These are phyloP conservation scores for Idaea straminata DNA, from an alignment of 2,888 invertebrate genomes.

Conservation along the genomic window DNA sequence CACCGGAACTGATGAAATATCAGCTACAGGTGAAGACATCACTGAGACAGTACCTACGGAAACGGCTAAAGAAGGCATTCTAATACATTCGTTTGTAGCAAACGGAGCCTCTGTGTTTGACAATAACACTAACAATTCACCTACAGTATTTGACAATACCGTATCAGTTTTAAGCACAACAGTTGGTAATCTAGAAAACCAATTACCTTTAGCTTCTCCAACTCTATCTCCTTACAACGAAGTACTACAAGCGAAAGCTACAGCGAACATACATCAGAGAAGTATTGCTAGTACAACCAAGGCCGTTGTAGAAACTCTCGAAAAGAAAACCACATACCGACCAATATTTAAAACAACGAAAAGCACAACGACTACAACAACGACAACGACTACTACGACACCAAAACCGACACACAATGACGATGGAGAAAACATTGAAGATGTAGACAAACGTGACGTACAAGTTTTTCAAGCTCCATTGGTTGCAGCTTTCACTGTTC, in stretches of 20 bases:
- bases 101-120: constrained; percentile 69
- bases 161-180: constrained; percentile 70
- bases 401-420: constrained; percentile 85
- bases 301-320: constrained; percentile 38
- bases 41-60: constrained; percentile 40
- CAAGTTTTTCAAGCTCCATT: constrained; percentile 91
- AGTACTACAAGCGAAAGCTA: constrained; percentile 66
- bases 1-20: constrained; percentile 69
- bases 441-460: constrained; percentile 84
- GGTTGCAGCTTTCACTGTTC: constrained; percentile 91
- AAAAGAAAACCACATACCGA: constrained; percentile 41
- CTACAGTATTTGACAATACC: constrained; percentile 60
- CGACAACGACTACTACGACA: constrained; percentile 80
- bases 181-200: constrained; percentile 72
- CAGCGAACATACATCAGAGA: constrained; percentile 63
- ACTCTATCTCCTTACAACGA: constrained; percentile 64
- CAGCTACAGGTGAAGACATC: constrained; percentile 57
- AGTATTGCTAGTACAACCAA: constrained; percentile 57
- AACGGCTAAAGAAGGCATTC: constrained; percentile 57
- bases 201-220: constrained; percentile 58
- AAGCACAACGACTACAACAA: constrained; percentile 66
- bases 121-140: constrained; percentile 52
- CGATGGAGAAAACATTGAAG: constrained; percentile 84
- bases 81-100: constrained; percentile 81
- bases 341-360: constrained; percentile 35